Evolutionary conservation across 2,797 vertebrate genomes (phyloP).

Genomic region (Falco berigora): DNA sequence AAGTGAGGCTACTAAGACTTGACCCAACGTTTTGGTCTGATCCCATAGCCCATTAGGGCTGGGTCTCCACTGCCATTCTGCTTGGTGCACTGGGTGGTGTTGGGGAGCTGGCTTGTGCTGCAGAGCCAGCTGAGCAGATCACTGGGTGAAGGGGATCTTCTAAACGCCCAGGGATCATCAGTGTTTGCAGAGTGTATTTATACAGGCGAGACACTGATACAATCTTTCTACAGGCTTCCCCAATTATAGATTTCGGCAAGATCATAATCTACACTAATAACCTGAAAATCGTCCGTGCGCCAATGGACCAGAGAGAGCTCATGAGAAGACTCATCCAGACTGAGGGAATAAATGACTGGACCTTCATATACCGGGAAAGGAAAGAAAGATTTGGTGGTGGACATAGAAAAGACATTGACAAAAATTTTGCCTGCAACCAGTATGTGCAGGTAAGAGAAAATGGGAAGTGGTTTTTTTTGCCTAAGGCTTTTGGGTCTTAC

Average conservation of each 20-base stretch:
- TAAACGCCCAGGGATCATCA: background rate
- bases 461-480: background rate
- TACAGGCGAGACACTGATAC: background rate
- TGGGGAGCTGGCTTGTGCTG: background rate
- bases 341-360: slow-evolving; percentile 44
- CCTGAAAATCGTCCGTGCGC: slow-evolving; percentile 89
- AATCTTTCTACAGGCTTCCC: slow-evolving; percentile 67
- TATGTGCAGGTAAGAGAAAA: slow-evolving; percentile 55
- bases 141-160: background rate
- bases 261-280: slow-evolving; percentile 98
- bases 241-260: slow-evolving; percentile 91
- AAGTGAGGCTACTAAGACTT: background rate
- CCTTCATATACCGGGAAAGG: slow-evolving; percentile 28
- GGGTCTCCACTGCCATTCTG: accelerated
- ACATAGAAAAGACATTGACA: background rate
- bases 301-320: slow-evolving; percentile 78
- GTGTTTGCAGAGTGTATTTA: background rate
- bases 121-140: background rate
- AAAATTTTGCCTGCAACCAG: background rate
- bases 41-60: accelerated
- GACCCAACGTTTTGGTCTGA: background rate
- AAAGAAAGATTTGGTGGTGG: slow-evolving; percentile 34
- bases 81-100: no score
- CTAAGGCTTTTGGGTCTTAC: background rate
- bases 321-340: slow-evolving; percentile 70